Conservation (phyloP, 2,113 vertebrate species). For the Colius striatus region DNA sequence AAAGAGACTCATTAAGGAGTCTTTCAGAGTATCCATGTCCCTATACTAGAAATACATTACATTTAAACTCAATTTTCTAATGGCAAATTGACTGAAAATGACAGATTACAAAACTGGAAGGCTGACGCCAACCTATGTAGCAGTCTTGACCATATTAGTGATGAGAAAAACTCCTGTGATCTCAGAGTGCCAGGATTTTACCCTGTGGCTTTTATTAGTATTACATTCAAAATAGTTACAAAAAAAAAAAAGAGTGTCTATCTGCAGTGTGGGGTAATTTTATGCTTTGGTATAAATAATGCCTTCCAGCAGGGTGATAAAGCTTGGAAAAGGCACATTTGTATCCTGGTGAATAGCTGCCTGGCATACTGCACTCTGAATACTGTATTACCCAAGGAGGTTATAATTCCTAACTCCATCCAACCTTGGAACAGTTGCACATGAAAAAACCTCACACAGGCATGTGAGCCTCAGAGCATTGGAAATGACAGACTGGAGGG, state of each 20-base stretch:
- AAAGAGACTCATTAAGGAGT: conserved; percentile 12
- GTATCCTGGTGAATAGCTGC: neutral
- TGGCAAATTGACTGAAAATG: neutral
- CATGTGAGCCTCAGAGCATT: neutral
- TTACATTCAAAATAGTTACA: neutral
- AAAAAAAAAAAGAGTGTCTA: neutral
- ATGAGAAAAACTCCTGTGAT: neutral
- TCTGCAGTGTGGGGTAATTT: neutral
- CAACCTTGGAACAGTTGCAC: neutral
- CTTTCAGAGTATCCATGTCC: neutral
- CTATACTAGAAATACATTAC: neutral
- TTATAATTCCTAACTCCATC: neutral
- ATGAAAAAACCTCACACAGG: neutral
- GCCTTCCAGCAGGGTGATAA: neutral
- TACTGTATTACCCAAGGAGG: neutral
- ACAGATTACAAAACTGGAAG: neutral
- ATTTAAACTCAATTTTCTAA: conserved; percentile 7
- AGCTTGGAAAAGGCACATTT: neutral
- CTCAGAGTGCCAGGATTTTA: neutral
- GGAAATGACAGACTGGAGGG: conserved; percentile 18
- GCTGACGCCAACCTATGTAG: neutral
- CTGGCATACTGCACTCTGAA: neutral
- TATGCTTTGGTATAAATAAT: neutral
- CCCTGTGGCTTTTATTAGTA: neutral
- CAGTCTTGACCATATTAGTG: neutral